Conservation (phyloP, 1,140 invertebrate genomes). For the Hermetia illucens region DNA sequence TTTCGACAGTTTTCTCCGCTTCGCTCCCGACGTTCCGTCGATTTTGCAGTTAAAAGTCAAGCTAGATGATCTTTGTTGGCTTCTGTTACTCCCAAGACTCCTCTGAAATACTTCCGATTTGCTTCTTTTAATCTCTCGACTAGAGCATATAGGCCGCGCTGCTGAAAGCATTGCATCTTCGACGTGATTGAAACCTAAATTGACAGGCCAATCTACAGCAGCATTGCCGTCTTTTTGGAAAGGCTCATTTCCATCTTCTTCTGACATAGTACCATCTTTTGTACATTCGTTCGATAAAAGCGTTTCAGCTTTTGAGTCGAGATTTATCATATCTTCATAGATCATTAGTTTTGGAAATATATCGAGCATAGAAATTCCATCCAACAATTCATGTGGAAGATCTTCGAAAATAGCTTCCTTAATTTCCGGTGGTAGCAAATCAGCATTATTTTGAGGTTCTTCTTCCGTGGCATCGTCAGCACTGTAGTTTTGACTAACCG, state of each 20-base stretch:
- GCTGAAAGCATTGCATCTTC: conserved; percentile 42
- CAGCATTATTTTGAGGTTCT: conserved; percentile 57
- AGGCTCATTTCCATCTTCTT: neutral
- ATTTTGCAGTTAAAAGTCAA: conserved; percentile 52
- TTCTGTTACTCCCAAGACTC: conserved; percentile 34
- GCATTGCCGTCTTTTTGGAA: conserved; percentile 10
- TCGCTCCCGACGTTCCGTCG: conserved; percentile 42
- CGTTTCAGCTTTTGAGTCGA: conserved; percentile 33
- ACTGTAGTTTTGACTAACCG: conserved; percentile 17
- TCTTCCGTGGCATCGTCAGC: conserved; percentile 38
- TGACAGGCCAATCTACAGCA: conserved; percentile 34
- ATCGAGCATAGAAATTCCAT: conserved; percentile 69
- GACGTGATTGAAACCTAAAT: conserved; percentile 38
- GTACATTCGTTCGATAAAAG: conserved; percentile 24
- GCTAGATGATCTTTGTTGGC: conserved; percentile 48
- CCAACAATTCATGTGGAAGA: conserved; percentile 59
- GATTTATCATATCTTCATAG: conserved; percentile 43
- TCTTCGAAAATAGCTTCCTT: conserved; percentile 74
- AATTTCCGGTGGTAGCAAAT: conserved; percentile 62
- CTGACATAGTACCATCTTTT: conserved; percentile 12
- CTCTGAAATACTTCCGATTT: conserved; percentile 45
- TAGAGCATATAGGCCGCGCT: conserved; percentile 30
- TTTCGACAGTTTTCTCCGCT: conserved; percentile 45
- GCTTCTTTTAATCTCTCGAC: conserved; percentile 42
- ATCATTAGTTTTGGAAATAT: conserved; percentile 52